These are phyloP conservation scores for Ariopsis seemanni DNA, from an alignment of 2,113 vertebrate genomes.

Conservation along the genomic window DNA sequence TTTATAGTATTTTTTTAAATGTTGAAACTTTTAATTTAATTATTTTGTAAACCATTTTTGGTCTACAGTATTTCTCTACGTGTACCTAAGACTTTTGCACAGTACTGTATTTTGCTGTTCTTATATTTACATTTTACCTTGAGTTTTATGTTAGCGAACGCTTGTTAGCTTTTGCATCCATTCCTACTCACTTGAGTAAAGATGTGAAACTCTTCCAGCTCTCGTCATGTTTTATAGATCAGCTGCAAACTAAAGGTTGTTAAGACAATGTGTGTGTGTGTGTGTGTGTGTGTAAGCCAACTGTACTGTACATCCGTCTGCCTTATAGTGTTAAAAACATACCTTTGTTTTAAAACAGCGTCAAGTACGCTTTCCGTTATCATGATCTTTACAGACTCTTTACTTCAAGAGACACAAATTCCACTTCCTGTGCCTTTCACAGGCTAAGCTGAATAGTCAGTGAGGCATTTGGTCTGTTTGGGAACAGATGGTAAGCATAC, in stretches of 20 bases:
- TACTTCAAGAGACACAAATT: slow-evolving; percentile 2
- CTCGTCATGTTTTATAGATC: neutral
- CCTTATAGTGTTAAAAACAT: neutral
- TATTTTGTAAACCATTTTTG: no score
- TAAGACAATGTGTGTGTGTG: neutral
- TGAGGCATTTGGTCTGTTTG: slow-evolving; percentile 9
- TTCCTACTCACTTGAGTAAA: neutral
- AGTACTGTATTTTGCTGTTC: neutral
- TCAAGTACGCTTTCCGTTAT: neutral
- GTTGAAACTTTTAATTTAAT: no score
- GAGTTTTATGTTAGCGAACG: neutral
- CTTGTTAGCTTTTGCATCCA: neutral
- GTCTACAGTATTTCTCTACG: no score
- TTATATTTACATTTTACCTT: neutral
- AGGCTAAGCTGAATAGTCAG: neutral
- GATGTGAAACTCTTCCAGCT: neutral
- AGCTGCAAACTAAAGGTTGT: neutral
- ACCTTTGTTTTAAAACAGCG: neutral
- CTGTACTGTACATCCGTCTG: neutral
- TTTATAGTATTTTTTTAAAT: no score
- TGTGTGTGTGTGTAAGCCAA: no score
- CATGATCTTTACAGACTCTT: slow-evolving; percentile 17
- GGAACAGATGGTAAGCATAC: slow-evolving; percentile 6
- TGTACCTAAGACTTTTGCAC: no score
- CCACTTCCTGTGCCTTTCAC: slow-evolving; percentile 12